Base-by-base conservation (phyloP, 2,113 vertebrate genomes). In the Syrmaticus mikado region DNA sequence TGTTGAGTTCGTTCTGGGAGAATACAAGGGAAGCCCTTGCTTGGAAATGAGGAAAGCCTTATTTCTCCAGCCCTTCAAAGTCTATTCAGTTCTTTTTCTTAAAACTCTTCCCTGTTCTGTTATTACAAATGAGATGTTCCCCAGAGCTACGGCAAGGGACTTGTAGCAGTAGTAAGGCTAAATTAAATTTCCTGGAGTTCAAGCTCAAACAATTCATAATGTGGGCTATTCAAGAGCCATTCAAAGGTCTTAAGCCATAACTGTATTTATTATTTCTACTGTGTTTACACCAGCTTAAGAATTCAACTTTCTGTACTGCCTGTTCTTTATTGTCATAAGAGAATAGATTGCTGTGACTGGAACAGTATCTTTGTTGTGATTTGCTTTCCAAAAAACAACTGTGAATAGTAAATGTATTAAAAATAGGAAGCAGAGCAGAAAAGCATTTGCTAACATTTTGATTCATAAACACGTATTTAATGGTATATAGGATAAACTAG, bases 121-220 rank as follows among this genome's bases (percentile, higher is more conserved):
- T 74, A 38, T 28, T 73, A 53, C 13, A 50, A 73, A 92, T 60
- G 10, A 57, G 38, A 43, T 36, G 21, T 22, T 92, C 43, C 81
- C 81, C 45, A 55, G 72, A 88, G 83, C n/a, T 40, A 25, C 22
- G 11, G 45, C 50, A 78, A 73, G 52, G 36, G 34, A 66, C 62
- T 41, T 78, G 50, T 71, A 70, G 55, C 61, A 81, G 38, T 52
- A 64, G 66, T 57, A 84, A 86, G n/a, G 30, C 77, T 82, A 60
- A 90, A 94, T 83, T 81, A 50, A 62, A 90, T 92, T 95, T 92
- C 70, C 77, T 68, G 57, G 12, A 12, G 34, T 81, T 93, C 61
- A 58, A 6, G 13, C 24, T 75, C 70, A 50, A 86, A 28, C 57
- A 81, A 46, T 16, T 84, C 34, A 84, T 71, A 64, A 89, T 6